Evolutionary conservation across 2,888 invertebrate genomes (phyloP), one percentile per base, ranked within the genome.

Genomic region (Phengaris arion): DNA sequence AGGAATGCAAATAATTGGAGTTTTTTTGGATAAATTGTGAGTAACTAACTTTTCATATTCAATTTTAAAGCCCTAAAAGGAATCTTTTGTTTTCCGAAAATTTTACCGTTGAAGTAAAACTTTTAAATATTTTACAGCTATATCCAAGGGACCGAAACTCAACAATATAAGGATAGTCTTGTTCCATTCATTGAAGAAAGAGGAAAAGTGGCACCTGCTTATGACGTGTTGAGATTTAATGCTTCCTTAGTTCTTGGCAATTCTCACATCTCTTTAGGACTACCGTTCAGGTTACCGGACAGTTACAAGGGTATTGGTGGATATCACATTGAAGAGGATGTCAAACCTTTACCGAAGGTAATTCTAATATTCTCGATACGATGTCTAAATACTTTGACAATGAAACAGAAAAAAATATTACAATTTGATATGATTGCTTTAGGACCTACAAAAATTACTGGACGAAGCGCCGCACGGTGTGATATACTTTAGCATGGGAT

Each of bases 401-500:
- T 68, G 6, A 45, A 68, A 45, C 6, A 5, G 5, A 68, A 45
- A 12, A 45, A 13, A 22, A 68, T 45, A 13, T 45, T 13, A 13
- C 2, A 45, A 10, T 45, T 9, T 9, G 2, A 35, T 35, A 35
- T 68, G 4, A 10, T 7, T n/a, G 15, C 51, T 22, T 70, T 10
- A 89, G 89, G 84, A 89, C 77, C 78, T 93, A 2, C 80, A 90
- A 79, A 83, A 82, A 46, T 82, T 89, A 74, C 81, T 93, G 82
- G 89, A 92, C 59, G 80, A 82, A 8, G 84, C 92, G 0, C 83
- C 84, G 57, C 76, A 92, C 59, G 94, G 94, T 0, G 88, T 91
- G 0, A 87, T 94, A 75, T 90, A 87, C 82, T 93, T 94, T 80
- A 93, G 93, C 75, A 82, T 94, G 85, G 94, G 94, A 1, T 86